Evolutionary conservation across 2,888 invertebrate genomes (phyloP), one percentile per base, ranked within the genome.

Genomic region (Torymus tubicola): DNA sequence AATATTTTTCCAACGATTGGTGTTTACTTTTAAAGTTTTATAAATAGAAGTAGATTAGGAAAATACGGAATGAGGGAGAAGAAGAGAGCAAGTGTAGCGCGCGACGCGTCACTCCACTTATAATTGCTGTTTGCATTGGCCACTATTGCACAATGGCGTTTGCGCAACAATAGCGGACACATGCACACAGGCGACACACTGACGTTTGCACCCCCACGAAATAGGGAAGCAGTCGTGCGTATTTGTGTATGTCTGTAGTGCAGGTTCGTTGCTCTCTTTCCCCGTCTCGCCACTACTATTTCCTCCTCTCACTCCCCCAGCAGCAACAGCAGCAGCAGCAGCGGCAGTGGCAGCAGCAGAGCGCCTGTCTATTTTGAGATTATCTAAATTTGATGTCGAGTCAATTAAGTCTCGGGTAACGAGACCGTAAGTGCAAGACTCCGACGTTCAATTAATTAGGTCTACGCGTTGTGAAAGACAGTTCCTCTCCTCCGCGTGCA

Each of bases 321-420:
- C 57, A 31, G 10, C 58, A 10, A 3, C 11, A n/a, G 42, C 10
- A 14, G 12, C 31, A 13, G 24, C 16, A 13, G 12, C 14, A n/a
- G 18, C 58, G 42, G 58, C 53, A 31, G 18, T 13, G 42, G 55
- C 67, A 14, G 65, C 52, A 50, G 52, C 42, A 31, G 24, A 24
- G 24, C 24, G 53, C 60, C 24, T 21, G 55, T 79, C 55, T 68
- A 60, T 73, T 73, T 68, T 60, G 21, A 24, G 53, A 67, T 72
- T 67, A 72, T 72, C 72, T 55, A 72, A 78, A 78, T 72, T 67
- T 73, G 73, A 64, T 64, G 64, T n/a, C 64, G 64, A 64, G 73
- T 73, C 64, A 64, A 73, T 64, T 55, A 73, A 73, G 64, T 55
- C 73, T 42, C 73, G 73, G 42, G 73, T 64, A 72, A 72, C 58